phyloP scores from a whole-genome alignment of 2,113 vertebrate genomes.

The Leucopsar rothschildi region DNA sequence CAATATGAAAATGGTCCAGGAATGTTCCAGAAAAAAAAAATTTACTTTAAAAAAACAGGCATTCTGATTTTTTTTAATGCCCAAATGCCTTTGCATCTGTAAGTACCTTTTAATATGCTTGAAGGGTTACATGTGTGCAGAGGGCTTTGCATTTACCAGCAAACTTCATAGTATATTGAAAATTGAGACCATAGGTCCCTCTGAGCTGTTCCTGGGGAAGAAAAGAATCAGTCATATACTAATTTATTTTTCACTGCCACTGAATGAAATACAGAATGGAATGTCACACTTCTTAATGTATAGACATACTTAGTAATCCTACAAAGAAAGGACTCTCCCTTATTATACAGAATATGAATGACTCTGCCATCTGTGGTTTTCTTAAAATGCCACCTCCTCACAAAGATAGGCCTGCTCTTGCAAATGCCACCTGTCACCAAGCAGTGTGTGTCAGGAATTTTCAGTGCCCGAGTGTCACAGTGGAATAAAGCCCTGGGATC shows the following conservation, averaged over 20 bases:
- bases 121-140: not conserved
- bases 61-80: not conserved
- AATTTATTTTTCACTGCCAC: constrained; percentile 16
- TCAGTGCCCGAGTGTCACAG: not conserved
- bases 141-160: not conserved
- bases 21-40: not conserved
- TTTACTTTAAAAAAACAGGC: not conserved
- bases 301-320: not conserved
- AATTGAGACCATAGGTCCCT: not conserved
- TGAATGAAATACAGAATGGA: not conserved
- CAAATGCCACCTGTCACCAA: constrained; percentile 49
- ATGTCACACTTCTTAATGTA: not conserved
- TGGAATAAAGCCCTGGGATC: not conserved
- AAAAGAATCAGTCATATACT: not conserved
- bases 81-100: not conserved
- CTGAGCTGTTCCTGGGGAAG: not conserved
- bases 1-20: not conserved
- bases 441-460: not conserved
- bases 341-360: constrained; percentile 36
- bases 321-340: not conserved
- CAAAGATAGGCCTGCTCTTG: not conserved
- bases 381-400: constrained; percentile 45
- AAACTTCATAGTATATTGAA: not conserved
- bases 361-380: constrained; percentile 53
- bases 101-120: not conserved